Conservation (phyloP, 64 coral and sea anemone species). For the Porites lutea region DNA sequence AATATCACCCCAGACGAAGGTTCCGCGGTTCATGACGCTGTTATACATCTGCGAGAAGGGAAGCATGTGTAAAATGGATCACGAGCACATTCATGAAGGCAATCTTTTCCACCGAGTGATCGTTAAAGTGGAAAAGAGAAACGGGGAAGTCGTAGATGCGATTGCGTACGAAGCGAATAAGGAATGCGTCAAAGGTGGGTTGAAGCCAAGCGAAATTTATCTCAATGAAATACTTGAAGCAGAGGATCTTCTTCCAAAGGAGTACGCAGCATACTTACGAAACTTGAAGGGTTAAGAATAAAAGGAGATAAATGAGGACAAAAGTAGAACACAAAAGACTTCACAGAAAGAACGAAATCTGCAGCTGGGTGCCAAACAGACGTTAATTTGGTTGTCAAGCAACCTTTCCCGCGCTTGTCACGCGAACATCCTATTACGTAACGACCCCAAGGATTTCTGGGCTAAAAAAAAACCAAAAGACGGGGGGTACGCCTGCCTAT, state of each 20-base stretch:
- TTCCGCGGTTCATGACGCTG: slow-evolving; percentile 56
- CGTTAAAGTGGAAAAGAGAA: slow-evolving; percentile 36
- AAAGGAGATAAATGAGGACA: too few relatives aligned
- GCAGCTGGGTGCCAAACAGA: too few relatives aligned
- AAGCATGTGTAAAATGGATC: neutral
- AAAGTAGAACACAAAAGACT: neutral
- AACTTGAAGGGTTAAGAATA: slow-evolving; percentile 8
- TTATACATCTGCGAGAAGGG: slow-evolving; percentile 24
- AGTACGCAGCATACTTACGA: slow-evolving; percentile 45
- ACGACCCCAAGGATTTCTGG: too few relatives aligned
- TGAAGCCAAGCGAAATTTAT: slow-evolving; percentile 37
- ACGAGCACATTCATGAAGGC: neutral
- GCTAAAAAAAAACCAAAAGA: too few relatives aligned
- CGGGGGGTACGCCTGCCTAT: too few relatives aligned
- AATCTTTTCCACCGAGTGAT: slow-evolving; percentile 2
- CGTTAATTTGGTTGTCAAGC: too few relatives aligned
- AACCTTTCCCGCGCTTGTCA: too few relatives aligned
- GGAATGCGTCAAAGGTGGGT: slow-evolving; percentile 23
- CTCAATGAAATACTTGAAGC: slow-evolving; percentile 68
- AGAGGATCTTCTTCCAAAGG: slow-evolving; percentile 52
- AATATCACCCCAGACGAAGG: slow-evolving; percentile 46
- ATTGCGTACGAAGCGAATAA: slow-evolving; percentile 30
- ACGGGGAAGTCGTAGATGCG: slow-evolving; percentile 26
- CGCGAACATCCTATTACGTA: too few relatives aligned
- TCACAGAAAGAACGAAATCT: neutral